These are phyloP conservation scores for Pseudorhombus dupliciocellatus DNA, from an alignment of 2,113 vertebrate genomes.

Conservation along the genomic window DNA sequence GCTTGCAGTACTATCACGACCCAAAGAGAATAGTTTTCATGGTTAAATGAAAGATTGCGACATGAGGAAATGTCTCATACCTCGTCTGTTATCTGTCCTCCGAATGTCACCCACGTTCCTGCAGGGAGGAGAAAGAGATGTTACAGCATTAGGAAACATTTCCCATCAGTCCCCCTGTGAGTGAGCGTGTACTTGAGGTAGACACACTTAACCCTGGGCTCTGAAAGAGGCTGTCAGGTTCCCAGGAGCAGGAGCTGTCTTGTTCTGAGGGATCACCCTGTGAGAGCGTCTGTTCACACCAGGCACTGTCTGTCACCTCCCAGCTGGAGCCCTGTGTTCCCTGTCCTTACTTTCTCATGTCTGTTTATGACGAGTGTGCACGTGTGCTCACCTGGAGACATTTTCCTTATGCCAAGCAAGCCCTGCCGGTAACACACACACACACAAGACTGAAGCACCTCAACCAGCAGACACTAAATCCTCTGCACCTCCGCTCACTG, in stretches of 20 bases:
- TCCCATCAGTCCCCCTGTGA: conserved; percentile 9
- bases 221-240: conserved; percentile 26
- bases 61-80: conserved; percentile 71
- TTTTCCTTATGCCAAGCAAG: conserved; percentile 12
- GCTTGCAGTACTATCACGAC: too few relatives aligned
- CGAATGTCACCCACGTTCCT: conserved; percentile 97
- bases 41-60: neutral
- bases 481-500: conserved; percentile 33
- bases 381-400: neutral
- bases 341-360: neutral
- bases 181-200: neutral
- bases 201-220: conserved; percentile 34
- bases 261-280: conserved; percentile 34
- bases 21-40: too few relatives aligned
- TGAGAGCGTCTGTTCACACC: neutral
- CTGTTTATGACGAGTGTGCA: neutral
- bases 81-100: conserved; percentile 94
- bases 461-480: conserved; percentile 37
- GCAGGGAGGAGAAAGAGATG: conserved; percentile 46
- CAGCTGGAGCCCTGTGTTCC: neutral
- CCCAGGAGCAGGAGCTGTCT: conserved; percentile 33
- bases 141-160: conserved; percentile 28
- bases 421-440: conserved; percentile 27
- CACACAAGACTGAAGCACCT: conserved; percentile 39
- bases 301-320: neutral